These are phyloP conservation scores for Adoxophyes honmai DNA, from an alignment of 1,140 invertebrate genomes.

Conservation along the genomic window DNA sequence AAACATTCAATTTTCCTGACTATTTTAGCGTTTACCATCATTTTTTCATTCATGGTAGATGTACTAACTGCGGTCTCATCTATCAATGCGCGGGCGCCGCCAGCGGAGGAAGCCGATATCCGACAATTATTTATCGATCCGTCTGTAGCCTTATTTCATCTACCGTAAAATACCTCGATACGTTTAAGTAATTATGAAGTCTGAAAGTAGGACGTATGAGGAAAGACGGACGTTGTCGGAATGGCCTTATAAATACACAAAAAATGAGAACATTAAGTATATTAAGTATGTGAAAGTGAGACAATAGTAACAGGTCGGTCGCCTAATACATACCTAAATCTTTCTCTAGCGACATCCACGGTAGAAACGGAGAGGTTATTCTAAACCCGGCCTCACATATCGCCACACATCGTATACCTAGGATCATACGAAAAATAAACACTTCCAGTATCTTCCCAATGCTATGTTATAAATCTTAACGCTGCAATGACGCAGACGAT, in stretches of 20 bases:
- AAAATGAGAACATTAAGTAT: too few species aligned
- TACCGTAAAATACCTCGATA: constrained; percentile 13
- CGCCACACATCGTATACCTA: too few species aligned
- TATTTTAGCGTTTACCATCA: too few species aligned
- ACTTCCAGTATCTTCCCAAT: neutral
- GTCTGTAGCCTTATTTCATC: constrained; percentile 34
- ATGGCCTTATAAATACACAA: too few species aligned
- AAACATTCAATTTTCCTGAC: too few species aligned
- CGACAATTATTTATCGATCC: constrained; percentile 54
- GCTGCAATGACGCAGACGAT: neutral
- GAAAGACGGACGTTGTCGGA: neutral
- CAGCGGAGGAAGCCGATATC: constrained; percentile 51
- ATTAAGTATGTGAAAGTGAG: too few species aligned
- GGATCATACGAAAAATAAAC: neutral
- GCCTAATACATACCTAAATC: too few species aligned
- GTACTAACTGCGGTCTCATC: constrained; percentile 30
- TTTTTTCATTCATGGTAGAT: too few species aligned
- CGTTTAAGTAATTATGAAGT: constrained; percentile 5
- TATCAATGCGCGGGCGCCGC: constrained; percentile 34
- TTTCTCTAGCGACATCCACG: too few species aligned
- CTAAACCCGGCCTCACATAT: too few species aligned
- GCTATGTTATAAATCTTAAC: neutral
- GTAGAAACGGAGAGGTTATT: too few species aligned
- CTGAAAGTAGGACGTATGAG: constrained; percentile 16
- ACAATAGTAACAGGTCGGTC: neutral